Evolutionary conservation across 2,113 vertebrate genomes (phyloP).

Genomic region (Thunnus maccoyii): DNA sequence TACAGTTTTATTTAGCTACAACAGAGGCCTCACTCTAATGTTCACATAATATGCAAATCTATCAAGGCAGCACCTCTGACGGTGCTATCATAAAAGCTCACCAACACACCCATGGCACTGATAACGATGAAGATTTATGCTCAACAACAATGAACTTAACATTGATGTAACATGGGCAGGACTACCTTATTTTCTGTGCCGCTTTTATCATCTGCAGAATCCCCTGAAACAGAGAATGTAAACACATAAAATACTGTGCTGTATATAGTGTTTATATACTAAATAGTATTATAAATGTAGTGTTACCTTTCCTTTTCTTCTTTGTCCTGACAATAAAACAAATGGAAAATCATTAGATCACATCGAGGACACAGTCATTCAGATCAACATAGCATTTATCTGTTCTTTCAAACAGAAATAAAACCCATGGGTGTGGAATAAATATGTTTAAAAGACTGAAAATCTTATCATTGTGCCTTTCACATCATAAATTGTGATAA

Average conservation of each 20-base stretch:
- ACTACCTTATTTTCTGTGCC: slow-evolving; percentile 47
- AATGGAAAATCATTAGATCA: slow-evolving; percentile 4
- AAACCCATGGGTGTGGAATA: neutral
- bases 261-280: neutral
- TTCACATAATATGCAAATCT: slow-evolving; percentile 59
- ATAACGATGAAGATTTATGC: slow-evolving; percentile 12
- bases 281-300: neutral
- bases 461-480: neutral
- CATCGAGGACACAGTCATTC: neutral
- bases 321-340: slow-evolving; percentile 46
- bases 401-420: neutral
- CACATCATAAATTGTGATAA: neutral
- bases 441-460: neutral
- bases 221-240: slow-evolving; percentile 33
- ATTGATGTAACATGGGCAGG: neutral
- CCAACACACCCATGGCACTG: neutral
- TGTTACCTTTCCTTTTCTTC: slow-evolving; percentile 62
- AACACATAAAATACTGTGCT: neutral
- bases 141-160: slow-evolving; percentile 14
- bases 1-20: neutral
- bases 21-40: neutral
- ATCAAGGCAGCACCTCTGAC: neutral
- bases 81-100: neutral
- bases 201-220: slow-evolving; percentile 17
- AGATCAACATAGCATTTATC: neutral